Percentiles rank a stretch among this genome's conserved stretches.
Evolutionary conservation across 2,797 vertebrate species (phyloP).

Genomic region (Poecile montanus): DNA sequence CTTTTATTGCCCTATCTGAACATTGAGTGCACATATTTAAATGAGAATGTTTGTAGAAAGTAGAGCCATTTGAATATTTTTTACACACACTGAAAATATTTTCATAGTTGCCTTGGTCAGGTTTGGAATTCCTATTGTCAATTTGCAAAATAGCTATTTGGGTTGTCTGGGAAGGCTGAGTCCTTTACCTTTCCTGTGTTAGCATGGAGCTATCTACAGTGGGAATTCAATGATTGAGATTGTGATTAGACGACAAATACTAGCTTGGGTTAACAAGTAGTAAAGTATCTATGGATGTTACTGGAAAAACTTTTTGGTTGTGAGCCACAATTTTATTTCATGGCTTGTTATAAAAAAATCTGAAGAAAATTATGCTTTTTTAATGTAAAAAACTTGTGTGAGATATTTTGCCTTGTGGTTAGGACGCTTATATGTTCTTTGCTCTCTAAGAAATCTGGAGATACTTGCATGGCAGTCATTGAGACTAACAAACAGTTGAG

Average conservation of each 20-base stretch:
- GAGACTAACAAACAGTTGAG: background rate
- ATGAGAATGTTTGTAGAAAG: background rate
- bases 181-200: background rate
- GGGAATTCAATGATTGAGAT: background rate
- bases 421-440: background rate
- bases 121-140: background rate
- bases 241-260: background rate
- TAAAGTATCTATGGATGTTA: background rate
- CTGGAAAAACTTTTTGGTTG: background rate
- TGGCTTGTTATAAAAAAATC: background rate
- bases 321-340: background rate
- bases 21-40: constrained; percentile 10
- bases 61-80: constrained; percentile 9
- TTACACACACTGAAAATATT: background rate
- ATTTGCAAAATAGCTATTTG: background rate
- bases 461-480: rapidly evolving
- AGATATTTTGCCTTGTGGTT: background rate
- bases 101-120: background rate
- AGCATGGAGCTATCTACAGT: background rate
- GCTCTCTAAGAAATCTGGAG: background rate
- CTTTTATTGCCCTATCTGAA: constrained; percentile 43
- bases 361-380: background rate
- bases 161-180: background rate
- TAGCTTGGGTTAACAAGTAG: background rate
- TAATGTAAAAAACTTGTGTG: background rate